A percentile compares a stretch with the other conserved stretches of the same genome.
Evolutionary conservation across 2,797 vertebrate genomes (phyloP).

Genomic region (Sparus aurata): DNA sequence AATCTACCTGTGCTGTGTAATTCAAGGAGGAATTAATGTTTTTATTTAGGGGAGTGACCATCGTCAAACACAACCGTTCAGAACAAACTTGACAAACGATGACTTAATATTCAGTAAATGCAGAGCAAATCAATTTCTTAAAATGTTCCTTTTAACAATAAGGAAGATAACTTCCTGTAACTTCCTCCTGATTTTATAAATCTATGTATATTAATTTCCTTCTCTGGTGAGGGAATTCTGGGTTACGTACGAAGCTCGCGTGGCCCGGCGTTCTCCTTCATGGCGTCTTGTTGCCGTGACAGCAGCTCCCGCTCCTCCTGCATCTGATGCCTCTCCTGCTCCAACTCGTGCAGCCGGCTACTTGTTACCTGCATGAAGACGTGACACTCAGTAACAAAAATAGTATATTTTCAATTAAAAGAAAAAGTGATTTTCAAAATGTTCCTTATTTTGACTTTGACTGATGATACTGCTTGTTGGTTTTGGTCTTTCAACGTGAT

Average conservation of each 20-base stretch:
- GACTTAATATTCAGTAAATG: background rate
- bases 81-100: background rate
- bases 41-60: background rate
- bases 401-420: background rate
- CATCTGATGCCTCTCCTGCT: conserved; percentile 91
- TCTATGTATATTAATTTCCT: background rate
- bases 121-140: background rate
- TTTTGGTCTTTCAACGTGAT: background rate
- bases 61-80: background rate
- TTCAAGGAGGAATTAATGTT: background rate
- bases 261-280: conserved; percentile 90
- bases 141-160: background rate
- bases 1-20: background rate
- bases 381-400: background rate
- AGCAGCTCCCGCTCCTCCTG: conserved; percentile 92
- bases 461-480: background rate
- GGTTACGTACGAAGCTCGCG: conserved; percentile 93
- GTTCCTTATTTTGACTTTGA: background rate
- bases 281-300: conserved; percentile 92
- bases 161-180: background rate
- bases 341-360: conserved; percentile 93
- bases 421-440: background rate
- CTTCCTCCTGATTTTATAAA: too few species aligned
- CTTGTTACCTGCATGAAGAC: conserved; percentile 81
- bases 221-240: background rate